phyloP scores from a whole-genome alignment of 2,113 vertebrate genomes.

The Lathamus discolor region DNA sequence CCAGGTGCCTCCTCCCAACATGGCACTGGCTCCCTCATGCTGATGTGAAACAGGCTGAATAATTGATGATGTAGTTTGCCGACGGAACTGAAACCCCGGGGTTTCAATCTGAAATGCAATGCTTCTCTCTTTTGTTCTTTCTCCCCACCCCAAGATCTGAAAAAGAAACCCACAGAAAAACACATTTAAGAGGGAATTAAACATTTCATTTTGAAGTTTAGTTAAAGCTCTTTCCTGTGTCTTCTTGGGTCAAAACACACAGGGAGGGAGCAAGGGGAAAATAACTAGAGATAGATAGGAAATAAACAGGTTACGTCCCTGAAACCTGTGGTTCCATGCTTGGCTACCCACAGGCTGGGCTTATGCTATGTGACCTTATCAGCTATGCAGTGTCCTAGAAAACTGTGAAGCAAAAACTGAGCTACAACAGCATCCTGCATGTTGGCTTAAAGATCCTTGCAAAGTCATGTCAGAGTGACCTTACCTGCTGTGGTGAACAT shows the following conservation, averaged over 20 bases:
- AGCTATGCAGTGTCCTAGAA: neutral
- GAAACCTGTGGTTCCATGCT: neutral
- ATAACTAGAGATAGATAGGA: neutral
- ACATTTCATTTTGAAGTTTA: neutral
- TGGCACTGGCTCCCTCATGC: neutral
- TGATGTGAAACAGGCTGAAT: neutral
- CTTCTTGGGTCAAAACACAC: neutral
- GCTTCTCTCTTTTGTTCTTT: neutral
- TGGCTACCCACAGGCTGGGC: neutral
- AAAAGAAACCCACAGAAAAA: neutral
- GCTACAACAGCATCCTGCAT: neutral
- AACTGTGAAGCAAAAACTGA: neutral
- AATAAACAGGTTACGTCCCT: neutral
- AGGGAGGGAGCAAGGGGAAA: neutral
- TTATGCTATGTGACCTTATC: slow-evolving; percentile 6
- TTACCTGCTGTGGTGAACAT: neutral
- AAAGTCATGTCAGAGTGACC: neutral
- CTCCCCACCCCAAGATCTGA: neutral
- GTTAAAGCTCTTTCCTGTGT: neutral
- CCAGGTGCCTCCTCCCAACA: no score
- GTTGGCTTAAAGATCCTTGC: neutral
- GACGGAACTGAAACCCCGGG: neutral
- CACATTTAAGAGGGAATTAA: neutral
- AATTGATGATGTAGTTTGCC: neutral
- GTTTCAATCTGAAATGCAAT: neutral